Base-by-base conservation (phyloP, 2,888 invertebrate species). In the Hermaeophaga mercurialis region DNA sequence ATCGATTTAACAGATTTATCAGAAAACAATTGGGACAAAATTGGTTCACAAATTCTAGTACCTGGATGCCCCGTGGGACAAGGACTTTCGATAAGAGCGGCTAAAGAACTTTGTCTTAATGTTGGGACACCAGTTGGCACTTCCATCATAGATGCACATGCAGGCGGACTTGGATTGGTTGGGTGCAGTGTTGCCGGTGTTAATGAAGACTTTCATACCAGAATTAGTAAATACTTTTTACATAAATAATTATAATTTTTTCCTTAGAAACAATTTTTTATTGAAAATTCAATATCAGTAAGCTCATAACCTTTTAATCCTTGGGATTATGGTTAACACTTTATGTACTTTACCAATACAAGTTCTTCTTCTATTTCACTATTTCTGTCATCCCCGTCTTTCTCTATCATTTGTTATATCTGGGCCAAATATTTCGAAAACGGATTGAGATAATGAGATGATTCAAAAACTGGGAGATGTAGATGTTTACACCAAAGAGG, bases 71-170 rank as follows among this genome's bases (percentile, higher is more conserved):
- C 82, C 1, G 85, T 90, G 68, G 90, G 88, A 2, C 69, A 72
- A 1, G 86, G 89, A 26, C 72, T 94, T 19, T 83, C 83, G 8
- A 64, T 72, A 26, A 75, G 79, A 59, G 86, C 89, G 31, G 94
- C 96, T 1, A 65, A 72, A 17, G 83, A 84, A 65, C 76, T 96
- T 52, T 89, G 90, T 1, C 80, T 97, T 6, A 66, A 77, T 8
- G 78, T 83, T 4, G 87, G 88, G 6, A 94, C 88, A 11, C 84
- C 91, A 5, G 94, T 97, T 1, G 94, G 89, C 3, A 84, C 91
- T n/a, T 94, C 95, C 0, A 84, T 96, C 56, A 95, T 97, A 65
- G 97, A 97, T 79, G 96, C 96, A 0, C 95, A 97, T 80, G 94
- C 96, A 47, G 97, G 96, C 15, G 94, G 90, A 1, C 78, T 97